Evolutionary conservation across 2,888 invertebrate genomes (phyloP).

Genomic region (Tricholauxania praeusta): DNA sequence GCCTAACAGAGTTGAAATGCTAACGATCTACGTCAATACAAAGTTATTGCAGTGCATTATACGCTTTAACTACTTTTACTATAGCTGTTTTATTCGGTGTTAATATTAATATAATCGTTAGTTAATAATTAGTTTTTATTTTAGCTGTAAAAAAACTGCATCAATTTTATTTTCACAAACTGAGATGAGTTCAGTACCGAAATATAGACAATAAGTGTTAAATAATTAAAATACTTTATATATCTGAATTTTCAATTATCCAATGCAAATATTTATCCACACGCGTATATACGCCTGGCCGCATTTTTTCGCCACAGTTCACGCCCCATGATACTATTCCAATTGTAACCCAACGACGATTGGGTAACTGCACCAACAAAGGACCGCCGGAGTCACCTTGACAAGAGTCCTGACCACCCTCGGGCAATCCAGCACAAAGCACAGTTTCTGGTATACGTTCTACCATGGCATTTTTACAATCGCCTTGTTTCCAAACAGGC

Average conservation of each 20-base stretch:
- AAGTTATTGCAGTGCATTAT: slow-evolving; percentile 51
- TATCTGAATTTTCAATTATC: slow-evolving; percentile 65
- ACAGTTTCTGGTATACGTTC: slow-evolving; percentile 76
- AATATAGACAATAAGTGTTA: no score
- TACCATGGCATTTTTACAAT: slow-evolving; percentile 75
- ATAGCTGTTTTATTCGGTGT: slow-evolving; percentile 31
- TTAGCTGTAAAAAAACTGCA: slow-evolving; percentile 7
- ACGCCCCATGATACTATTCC: slow-evolving; percentile 91
- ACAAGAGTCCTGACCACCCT: slow-evolving; percentile 86
- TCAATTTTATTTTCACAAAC: background rate
- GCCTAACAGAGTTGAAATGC: slow-evolving; percentile 29
- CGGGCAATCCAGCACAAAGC: slow-evolving; percentile 81
- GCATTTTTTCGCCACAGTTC: slow-evolving; percentile 80
- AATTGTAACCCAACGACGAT: slow-evolving; percentile 81
- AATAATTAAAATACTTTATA: slow-evolving; percentile 45
- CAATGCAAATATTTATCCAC: slow-evolving; percentile 69
- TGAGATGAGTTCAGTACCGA: background rate
- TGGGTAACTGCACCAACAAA: slow-evolving; percentile 78
- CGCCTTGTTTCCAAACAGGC: slow-evolving; percentile 81
- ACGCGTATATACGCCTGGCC: slow-evolving; percentile 84
- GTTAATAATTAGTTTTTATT: background rate
- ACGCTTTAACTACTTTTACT: slow-evolving; percentile 21
- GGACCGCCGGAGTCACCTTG: slow-evolving; percentile 80
- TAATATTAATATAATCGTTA: slow-evolving; percentile 21
- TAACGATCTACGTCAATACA: slow-evolving; percentile 11